phyloP scores from a whole-genome alignment of 2,113 vertebrate genomes.

The Engraulis encrasicolus region DNA sequence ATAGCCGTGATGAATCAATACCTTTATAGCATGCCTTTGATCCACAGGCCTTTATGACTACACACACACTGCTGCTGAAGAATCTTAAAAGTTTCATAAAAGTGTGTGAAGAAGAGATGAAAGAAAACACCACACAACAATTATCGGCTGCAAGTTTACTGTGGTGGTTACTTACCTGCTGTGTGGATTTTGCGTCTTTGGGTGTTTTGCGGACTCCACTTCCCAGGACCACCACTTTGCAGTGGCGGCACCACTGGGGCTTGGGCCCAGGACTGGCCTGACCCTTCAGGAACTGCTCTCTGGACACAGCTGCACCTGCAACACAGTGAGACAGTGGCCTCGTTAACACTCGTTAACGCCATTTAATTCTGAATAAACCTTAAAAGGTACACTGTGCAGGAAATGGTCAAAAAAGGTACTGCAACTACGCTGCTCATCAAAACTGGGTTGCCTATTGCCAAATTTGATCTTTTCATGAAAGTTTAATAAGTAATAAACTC shows the following conservation, averaged over 20 bases:
- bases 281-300: slow-evolving; percentile 71
- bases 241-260: slow-evolving; percentile 86
- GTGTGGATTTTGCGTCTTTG: slow-evolving; percentile 63
- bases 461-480: no score
- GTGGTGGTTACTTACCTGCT: neutral
- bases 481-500: no score
- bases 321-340: slow-evolving; percentile 40
- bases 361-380: no score
- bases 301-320: slow-evolving; percentile 74
- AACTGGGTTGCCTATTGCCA: no score
- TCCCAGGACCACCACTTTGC: slow-evolving; percentile 90
- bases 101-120: neutral
- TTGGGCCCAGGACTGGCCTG: slow-evolving; percentile 62
- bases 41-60: neutral
- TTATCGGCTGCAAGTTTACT: neutral
- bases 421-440: no score
- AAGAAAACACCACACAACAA: neutral
- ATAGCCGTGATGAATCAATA: neutral
- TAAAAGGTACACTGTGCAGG: no score
- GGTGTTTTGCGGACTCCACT: slow-evolving; percentile 82
- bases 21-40: neutral
- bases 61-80: no score
- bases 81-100: no score
- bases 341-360: neutral
- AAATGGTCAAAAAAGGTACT: no score